These are phyloP conservation scores for Lasioglossum lativentre DNA, from an alignment of 2,888 invertebrate species.

Conservation along the genomic window DNA sequence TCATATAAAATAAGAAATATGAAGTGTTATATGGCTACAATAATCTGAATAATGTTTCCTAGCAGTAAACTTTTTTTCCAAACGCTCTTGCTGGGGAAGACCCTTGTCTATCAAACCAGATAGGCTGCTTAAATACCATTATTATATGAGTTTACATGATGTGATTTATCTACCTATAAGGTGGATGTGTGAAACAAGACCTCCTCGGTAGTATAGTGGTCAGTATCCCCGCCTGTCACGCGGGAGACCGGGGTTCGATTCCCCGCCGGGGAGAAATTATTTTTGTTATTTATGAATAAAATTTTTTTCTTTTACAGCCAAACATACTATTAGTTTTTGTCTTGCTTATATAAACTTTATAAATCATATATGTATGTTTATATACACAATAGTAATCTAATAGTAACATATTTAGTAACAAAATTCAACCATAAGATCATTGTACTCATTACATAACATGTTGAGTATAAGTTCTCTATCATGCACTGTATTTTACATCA, in stretches of 20 bases:
- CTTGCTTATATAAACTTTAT: neutral
- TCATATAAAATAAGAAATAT: neutral
- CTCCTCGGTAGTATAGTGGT: conserved; percentile 6
- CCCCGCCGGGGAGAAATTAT: conserved; percentile 6
- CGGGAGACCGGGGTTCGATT: conserved; percentile 16
- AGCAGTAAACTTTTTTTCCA: neutral
- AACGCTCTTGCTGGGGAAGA: neutral
- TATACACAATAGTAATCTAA: neutral
- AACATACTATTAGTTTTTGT: neutral
- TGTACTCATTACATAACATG: neutral
- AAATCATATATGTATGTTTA: neutral
- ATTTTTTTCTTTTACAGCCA: neutral
- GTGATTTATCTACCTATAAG: neutral
- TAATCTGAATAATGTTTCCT: neutral
- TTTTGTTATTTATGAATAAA: neutral
- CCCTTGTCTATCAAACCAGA: neutral
- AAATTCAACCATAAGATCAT: neutral
- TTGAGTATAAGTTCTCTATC: neutral
- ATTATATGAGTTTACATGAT: neutral
- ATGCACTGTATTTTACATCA: neutral
- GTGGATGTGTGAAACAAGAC: neutral
- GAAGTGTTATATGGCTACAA: neutral
- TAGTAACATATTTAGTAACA: neutral
- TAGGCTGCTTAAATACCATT: neutral
- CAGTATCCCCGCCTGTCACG: conserved; percentile 15